A percentile compares a stretch with the other conserved stretches of the same genome.
Conservation (phyloP, 2,113 vertebrate species). For the Carlito syrichta region DNA sequence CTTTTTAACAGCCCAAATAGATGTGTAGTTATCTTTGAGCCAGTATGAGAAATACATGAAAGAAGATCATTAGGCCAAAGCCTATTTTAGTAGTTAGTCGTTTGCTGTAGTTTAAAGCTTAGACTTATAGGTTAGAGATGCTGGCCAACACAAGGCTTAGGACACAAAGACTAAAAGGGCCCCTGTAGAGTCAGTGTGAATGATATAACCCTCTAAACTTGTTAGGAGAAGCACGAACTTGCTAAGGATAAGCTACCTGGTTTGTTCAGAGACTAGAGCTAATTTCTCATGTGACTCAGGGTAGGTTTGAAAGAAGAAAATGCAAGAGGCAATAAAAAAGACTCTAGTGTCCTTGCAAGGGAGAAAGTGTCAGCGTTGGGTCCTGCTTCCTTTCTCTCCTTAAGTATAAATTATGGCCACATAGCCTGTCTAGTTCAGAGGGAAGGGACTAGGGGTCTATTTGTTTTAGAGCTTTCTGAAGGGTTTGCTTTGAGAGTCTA, state of each 20-base stretch:
- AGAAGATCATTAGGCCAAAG: neutral
- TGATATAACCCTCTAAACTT: neutral
- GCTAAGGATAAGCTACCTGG: neutral
- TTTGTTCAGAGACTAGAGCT: neutral
- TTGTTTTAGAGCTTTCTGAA: conserved; percentile 32
- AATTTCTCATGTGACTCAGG: neutral
- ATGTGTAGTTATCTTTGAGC: neutral
- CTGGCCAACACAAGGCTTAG: neutral
- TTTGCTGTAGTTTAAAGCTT: neutral
- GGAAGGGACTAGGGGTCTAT: neutral
- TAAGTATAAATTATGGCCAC: conserved; percentile 9
- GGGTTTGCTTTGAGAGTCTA: conserved; percentile 30
- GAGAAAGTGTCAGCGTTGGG: neutral
- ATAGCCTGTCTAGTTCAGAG: neutral
- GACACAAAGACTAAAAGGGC: neutral
- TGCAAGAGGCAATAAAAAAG: neutral
- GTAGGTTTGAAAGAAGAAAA: neutral
- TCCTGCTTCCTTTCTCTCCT: neutral
- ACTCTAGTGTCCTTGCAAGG: neutral
- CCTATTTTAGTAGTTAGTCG: neutral
- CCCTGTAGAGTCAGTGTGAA: neutral
- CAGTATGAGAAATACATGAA: neutral
- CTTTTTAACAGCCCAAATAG: neutral
- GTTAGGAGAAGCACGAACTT: neutral
- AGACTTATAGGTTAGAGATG: neutral